Conservation (phyloP, 2,888 invertebrate species). For the Phortica magna region DNA sequence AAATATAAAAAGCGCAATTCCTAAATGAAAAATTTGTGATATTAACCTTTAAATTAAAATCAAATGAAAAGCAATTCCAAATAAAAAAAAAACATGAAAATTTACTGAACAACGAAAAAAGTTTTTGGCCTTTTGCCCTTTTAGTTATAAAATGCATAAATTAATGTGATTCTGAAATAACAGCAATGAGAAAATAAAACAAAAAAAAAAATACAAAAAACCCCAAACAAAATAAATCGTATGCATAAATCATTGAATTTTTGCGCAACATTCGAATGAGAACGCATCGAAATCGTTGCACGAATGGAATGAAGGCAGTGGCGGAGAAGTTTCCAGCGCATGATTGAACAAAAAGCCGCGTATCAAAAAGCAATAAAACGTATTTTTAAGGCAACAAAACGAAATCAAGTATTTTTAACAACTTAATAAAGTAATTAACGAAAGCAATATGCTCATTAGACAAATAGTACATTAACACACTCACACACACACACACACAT, state of each 20-base stretch:
- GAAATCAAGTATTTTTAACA: neutral
- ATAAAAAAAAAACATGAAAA: neutral
- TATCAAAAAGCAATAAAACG: slow-evolving; percentile 79
- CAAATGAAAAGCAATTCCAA: slow-evolving; percentile 7
- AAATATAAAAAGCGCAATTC: slow-evolving; percentile 13
- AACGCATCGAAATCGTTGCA: slow-evolving; percentile 20
- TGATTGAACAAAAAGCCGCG: slow-evolving; percentile 70
- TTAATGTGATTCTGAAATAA: slow-evolving; percentile 52
- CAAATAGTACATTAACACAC: too few relatives aligned
- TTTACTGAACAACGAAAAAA: neutral
- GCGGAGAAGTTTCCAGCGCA: slow-evolving; percentile 56
- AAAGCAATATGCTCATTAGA: slow-evolving; percentile 63
- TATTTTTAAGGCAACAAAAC: slow-evolving; percentile 63
- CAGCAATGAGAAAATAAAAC: neutral
- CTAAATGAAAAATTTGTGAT: slow-evolving; percentile 14
- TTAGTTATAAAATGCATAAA: slow-evolving; percentile 13
- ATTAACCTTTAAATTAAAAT: slow-evolving; percentile 3
- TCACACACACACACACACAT: slow-evolving; percentile 42
- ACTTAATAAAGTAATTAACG: slow-evolving; percentile 37
- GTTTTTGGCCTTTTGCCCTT: slow-evolving; percentile 44
- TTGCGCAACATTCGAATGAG: neutral
- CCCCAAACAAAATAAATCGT: neutral
- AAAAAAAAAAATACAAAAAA: neutral
- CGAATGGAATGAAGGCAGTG: slow-evolving; percentile 21
- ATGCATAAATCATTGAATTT: neutral